Base-by-base conservation (phyloP, 2,888 invertebrate genomes). In the Liodrosophila aerea region DNA sequence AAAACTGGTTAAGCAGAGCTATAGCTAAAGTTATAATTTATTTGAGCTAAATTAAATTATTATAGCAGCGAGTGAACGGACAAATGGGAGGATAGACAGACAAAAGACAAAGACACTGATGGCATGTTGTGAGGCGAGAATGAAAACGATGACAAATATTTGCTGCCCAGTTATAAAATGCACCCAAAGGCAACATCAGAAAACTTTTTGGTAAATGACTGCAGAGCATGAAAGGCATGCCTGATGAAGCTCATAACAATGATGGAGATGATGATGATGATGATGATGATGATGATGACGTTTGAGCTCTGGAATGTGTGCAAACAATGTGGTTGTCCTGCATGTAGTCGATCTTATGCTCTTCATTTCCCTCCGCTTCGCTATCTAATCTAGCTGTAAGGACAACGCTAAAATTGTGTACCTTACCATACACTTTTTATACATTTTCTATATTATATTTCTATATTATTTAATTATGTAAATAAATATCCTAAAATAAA, bases 31-130 rank as follows among this genome's bases (percentile, higher is more conserved):
- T 77, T 69, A 69, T 76, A 83, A 77, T 83, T 80, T 76, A 80
- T 83, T 83, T 83, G 76, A 80, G 84, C 76, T 69, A 83, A 77
- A 83, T 77, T 77, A 83, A 77, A 76, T 77, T 77, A 76, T 78
- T 78, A 78, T 64, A 61, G 65, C 64, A 61, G 52, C 64, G 57
- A 52, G 46, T 58, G 57, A 64, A 62, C 58, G 40, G 37, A 39
- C 18, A 52, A 18, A 9, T 7, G n/a, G 11, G 2, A 22, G 52
- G 47, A 29, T 39, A 18, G 16, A 37, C 52, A 12, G 49, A 16
- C n/a, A 13, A 30, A 30, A 31, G 11, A n/a, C 30, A n/a, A n/a
- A n/a, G n/a, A n/a, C n/a, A n/a, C n/a, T n/a, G n/a, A n/a, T n/a
- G n/a, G n/a, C n/a, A n/a, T n/a, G n/a, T n/a, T n/a, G n/a, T n/a